Evolutionary conservation across 2,888 invertebrate species (phyloP).

Genomic region (Drepanosiphum platanoidis): DNA sequence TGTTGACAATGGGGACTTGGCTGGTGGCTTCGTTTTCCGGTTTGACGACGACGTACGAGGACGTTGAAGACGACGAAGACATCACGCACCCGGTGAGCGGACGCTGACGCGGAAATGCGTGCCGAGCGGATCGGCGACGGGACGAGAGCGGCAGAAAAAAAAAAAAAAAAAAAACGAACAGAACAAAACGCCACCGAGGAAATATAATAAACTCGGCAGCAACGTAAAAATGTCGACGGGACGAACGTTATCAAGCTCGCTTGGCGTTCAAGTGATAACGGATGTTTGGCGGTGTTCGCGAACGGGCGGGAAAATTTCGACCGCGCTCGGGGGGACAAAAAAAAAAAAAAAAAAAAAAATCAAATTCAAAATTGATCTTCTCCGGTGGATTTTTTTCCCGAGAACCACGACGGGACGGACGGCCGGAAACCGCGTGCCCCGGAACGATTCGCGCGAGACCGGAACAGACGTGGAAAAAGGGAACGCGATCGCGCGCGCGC

Average conservation of each 20-base stretch:
- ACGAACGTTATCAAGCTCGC: conserved; percentile 54
- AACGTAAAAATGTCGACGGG: conserved; percentile 57
- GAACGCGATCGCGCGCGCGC: not conserved
- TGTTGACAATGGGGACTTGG: conserved; percentile 51
- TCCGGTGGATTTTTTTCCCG: too few relatives aligned
- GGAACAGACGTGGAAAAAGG: not conserved
- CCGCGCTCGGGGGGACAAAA: not conserved
- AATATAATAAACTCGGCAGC: too few relatives aligned
- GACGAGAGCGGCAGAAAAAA: not conserved
- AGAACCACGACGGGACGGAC: too few relatives aligned
- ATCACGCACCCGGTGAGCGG: conserved; percentile 21
- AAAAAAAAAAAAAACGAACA: conserved; percentile 21
- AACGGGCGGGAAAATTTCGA: conserved; percentile 54
- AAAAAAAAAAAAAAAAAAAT: not conserved
- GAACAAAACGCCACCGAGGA: conserved; percentile 22
- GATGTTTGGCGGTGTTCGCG: conserved; percentile 58
- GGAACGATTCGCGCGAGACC: not conserved
- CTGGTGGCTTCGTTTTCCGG: conserved; percentile 41
- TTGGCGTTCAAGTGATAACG: conserved; percentile 59
- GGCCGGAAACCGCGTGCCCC: not conserved
- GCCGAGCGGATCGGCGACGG: not conserved
- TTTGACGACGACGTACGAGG: conserved; percentile 51
- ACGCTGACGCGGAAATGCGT: not conserved
- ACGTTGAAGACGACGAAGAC: conserved; percentile 58
- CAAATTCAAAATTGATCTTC: too few relatives aligned